Evolutionary conservation across 1,140 invertebrate genomes (phyloP).

Genomic region (Apis laboriosa): DNA sequence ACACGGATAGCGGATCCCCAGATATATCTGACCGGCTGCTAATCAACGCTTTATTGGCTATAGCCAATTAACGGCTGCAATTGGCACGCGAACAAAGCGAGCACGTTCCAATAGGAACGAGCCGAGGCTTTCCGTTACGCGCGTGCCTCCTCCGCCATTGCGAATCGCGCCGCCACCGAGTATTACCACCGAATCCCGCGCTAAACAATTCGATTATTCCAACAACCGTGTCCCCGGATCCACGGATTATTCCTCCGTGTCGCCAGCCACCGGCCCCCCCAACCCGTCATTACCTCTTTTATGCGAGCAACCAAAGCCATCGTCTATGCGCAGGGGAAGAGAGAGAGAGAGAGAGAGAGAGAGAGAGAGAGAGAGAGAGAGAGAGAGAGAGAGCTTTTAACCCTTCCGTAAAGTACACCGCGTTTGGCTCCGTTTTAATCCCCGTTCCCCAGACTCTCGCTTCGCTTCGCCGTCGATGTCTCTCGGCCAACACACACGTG

Average conservation of each 20-base stretch:
- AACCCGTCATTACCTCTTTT: conserved; percentile 37
- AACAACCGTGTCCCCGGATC: conserved; percentile 50
- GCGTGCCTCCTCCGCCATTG: conserved; percentile 18
- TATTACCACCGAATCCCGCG: conserved; percentile 57
- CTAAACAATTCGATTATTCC: conserved; percentile 70
- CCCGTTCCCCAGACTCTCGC: too few species aligned
- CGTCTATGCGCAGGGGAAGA: neutral
- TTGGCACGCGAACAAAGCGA: conserved; percentile 74
- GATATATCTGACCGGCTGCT: conserved; percentile 66
- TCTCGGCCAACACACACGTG: too few species aligned
- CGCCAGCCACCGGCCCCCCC: conserved; percentile 1
- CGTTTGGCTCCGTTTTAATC: too few species aligned
- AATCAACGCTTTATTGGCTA: conserved; percentile 77
- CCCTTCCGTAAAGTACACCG: too few species aligned
- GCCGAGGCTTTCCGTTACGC: conserved; percentile 61
- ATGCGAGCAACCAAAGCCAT: neutral
- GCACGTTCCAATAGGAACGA: conserved; percentile 63
- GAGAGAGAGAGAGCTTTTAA: neutral
- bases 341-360: neutral
- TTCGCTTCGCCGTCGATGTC: too few species aligned
- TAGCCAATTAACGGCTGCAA: conserved; percentile 77
- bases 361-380: too few species aligned
- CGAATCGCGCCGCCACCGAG: conserved; percentile 46
- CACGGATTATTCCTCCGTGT: conserved; percentile 41
- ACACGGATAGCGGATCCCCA: conserved; percentile 58